These are phyloP conservation scores for Pheucticus melanocephalus DNA, from an alignment of 2,113 vertebrate species.

Conservation along the genomic window DNA sequence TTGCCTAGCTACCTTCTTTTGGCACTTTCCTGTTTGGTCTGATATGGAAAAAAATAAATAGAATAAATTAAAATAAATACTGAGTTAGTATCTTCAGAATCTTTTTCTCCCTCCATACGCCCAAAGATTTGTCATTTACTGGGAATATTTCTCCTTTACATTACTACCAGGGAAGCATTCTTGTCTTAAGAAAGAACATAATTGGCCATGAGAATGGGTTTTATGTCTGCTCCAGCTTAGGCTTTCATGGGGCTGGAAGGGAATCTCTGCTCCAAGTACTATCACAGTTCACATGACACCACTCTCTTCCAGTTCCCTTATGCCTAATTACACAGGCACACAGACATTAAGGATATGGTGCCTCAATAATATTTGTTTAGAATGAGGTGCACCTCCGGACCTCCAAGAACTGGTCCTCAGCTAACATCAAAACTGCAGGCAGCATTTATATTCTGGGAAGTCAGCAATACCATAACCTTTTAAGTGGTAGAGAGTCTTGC, in stretches of 20 bases:
- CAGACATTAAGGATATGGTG: too few relatives aligned
- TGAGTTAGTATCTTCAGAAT: background rate
- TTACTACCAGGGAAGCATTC: background rate
- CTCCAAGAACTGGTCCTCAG: background rate
- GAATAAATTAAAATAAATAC: background rate
- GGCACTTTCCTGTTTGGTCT: background rate
- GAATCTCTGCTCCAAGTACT: background rate
- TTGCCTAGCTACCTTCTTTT: background rate
- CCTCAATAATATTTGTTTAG: background rate
- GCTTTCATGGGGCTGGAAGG: background rate
- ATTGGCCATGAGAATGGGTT: background rate
- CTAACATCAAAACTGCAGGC: background rate
- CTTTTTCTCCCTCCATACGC: background rate
- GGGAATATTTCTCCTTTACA: background rate
- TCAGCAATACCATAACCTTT: background rate
- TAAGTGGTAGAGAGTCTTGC: background rate
- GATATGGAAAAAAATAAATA: background rate
- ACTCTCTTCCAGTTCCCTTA: background rate
- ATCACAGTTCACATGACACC: background rate
- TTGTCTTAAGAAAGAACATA: background rate
- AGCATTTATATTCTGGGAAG: background rate
- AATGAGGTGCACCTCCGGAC: background rate
- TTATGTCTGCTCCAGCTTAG: background rate
- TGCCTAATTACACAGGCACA: background rate
- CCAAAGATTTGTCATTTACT: background rate